Percentiles rank a stretch among this genome's conserved stretches.
phyloP scores from a whole-genome alignment of 2,888 invertebrate species.

The Glyphotaelius pellucidus region DNA sequence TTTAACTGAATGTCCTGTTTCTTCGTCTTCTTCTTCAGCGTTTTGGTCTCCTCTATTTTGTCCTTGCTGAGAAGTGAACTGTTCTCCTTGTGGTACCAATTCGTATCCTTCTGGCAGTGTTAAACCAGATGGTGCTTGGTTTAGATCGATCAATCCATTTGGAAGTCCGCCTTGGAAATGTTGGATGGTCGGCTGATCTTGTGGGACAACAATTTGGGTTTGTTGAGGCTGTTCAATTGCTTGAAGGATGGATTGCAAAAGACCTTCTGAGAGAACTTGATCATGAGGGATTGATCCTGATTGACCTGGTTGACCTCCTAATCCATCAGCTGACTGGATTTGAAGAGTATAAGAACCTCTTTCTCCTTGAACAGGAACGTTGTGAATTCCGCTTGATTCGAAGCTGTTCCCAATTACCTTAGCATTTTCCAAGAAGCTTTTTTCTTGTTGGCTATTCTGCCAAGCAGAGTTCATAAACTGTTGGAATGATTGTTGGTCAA shows the following conservation, averaged over 20 bases:
- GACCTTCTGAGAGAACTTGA: constrained; percentile 86
- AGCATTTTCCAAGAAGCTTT: constrained; percentile 69
- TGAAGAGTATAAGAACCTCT: constrained; percentile 85
- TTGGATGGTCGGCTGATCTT: constrained; percentile 64
- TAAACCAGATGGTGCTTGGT: constrained; percentile 69
- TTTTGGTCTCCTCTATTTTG: constrained; percentile 69
- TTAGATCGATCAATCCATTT: constrained; percentile 68
- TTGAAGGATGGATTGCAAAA: constrained; percentile 87
- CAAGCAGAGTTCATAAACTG: constrained; percentile 65
- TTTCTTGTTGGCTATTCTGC: constrained; percentile 61
- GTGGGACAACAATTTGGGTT: constrained; percentile 63
- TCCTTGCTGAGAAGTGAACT: constrained; percentile 69
- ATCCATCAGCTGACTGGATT: constrained; percentile 83
- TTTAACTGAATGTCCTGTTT: constrained; percentile 73
- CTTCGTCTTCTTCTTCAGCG: constrained; percentile 72
- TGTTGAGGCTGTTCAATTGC: constrained; percentile 86
- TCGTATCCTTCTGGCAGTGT: constrained; percentile 74
- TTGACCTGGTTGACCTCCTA: constrained; percentile 72
- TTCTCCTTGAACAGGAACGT: constrained; percentile 78
- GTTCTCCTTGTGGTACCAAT: constrained; percentile 70
- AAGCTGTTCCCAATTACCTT: constrained; percentile 66
- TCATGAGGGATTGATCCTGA: constrained; percentile 81
- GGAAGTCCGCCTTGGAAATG: constrained; percentile 67
- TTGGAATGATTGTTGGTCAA: constrained; percentile 64
- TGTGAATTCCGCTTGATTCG: constrained; percentile 64